A percentile compares a stretch with the other conserved stretches of the same genome.
phyloP scores from a whole-genome alignment of 1,140 invertebrate genomes.

The Drosophila pallidifrons region DNA sequence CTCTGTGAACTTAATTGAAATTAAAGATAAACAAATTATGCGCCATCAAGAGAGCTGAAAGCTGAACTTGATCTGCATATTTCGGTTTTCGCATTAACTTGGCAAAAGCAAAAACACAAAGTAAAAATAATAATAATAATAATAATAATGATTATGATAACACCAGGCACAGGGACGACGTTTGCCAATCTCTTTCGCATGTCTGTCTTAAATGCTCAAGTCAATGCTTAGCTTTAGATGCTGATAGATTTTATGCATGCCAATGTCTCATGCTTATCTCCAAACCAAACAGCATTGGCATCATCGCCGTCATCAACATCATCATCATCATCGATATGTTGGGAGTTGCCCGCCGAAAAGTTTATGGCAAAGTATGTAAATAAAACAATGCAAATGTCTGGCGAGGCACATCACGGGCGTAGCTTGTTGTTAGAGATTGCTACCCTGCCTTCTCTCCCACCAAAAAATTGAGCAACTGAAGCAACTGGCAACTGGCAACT shows the following conservation, averaged over 20 bases:
- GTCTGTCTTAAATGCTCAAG: constrained; percentile 44
- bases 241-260: constrained; percentile 54
- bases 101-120: constrained; percentile 36
- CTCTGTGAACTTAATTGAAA: constrained; percentile 64
- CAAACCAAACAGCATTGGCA: neutral
- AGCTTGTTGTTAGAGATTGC: constrained; percentile 29
- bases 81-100: constrained; percentile 44
- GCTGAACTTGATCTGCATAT: constrained; percentile 68
- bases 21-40: constrained; percentile 74
- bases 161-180: constrained; percentile 14
- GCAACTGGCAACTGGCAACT: constrained; percentile 61
- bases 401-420: constrained; percentile 13
- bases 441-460: neutral
- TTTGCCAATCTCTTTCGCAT: constrained; percentile 8
- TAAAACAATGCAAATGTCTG: constrained; percentile 76
- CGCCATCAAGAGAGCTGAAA: constrained; percentile 35
- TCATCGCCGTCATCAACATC: constrained; percentile 12
- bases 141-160: constrained; percentile 45
- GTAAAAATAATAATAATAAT: constrained; percentile 38
- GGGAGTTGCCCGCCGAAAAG: constrained; percentile 46
- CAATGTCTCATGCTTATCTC: constrained; percentile 17
- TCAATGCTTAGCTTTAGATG: constrained; percentile 47
- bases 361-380: constrained; percentile 67
- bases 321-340: constrained; percentile 35
- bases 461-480: neutral